These are phyloP conservation scores for Garrulus glandarius DNA, from an alignment of 2,797 vertebrate genomes.

Conservation along the genomic window DNA sequence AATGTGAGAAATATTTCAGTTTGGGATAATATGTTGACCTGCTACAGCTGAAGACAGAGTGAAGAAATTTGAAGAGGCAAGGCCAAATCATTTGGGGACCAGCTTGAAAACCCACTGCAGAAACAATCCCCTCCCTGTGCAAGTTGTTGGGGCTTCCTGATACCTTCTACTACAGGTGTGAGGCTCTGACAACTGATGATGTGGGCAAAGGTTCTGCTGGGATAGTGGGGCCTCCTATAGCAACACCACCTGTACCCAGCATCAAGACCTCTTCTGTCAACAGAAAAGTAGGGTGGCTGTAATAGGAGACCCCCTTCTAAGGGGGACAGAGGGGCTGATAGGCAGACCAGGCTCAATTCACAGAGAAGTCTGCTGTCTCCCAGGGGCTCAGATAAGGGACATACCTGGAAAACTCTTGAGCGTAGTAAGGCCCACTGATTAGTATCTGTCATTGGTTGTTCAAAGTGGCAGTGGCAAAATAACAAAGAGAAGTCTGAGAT, in stretches of 20 bases:
- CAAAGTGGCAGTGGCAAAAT: not conserved
- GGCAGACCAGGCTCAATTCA: accelerated
- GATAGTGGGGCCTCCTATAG: not conserved
- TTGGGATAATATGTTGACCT: not conserved
- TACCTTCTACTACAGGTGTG: not conserved
- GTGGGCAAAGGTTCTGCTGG: not conserved
- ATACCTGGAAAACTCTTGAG: not conserved
- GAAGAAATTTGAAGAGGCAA: not conserved
- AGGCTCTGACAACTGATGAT: not conserved
- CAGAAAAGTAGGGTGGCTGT: not conserved
- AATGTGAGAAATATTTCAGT: not conserved
- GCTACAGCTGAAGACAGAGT: not conserved
- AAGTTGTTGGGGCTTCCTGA: not conserved
- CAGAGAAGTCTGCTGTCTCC: not conserved
- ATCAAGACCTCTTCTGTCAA: not conserved
- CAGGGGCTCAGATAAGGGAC: not conserved
- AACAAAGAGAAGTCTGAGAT: not conserved
- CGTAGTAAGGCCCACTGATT: not conserved
- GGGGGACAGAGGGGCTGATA: not conserved
- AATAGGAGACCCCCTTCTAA: not conserved
- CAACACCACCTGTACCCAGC: not conserved
- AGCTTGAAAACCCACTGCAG: not conserved
- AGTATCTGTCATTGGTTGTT: not conserved
- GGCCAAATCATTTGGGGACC: not conserved
- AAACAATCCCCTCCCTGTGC: not conserved